These are phyloP conservation scores for Notamacropus eugenii DNA, from an alignment of 2,797 vertebrate genomes.

Conservation along the genomic window DNA sequence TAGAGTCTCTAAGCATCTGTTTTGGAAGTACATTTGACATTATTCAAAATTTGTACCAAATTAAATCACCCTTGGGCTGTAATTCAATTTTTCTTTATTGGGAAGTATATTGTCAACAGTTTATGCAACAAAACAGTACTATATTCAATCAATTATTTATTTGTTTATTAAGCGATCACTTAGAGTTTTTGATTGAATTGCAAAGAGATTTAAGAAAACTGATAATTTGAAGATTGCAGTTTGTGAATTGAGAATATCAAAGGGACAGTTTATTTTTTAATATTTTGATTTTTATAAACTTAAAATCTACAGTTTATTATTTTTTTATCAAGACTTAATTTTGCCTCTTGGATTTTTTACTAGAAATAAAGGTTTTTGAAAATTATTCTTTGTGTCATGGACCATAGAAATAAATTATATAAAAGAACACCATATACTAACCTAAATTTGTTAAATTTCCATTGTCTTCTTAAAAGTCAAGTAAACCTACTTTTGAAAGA, in stretches of 20 bases:
- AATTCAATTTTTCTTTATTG: slow-evolving; percentile 87
- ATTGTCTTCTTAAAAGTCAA: slow-evolving; percentile 49
- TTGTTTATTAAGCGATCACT: slow-evolving; percentile 74
- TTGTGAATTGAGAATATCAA: slow-evolving; percentile 51
- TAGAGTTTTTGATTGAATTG: slow-evolving; percentile 71
- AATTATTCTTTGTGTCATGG: slow-evolving; percentile 50
- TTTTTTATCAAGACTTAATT: background rate
- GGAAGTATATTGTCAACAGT: slow-evolving; percentile 83
- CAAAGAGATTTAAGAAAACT: slow-evolving; percentile 68
- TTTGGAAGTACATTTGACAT: slow-evolving; percentile 87
- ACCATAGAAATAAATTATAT: slow-evolving; percentile 51
- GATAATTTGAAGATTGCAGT: slow-evolving; percentile 54
- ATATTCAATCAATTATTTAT: slow-evolving; percentile 71
- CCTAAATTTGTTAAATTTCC: slow-evolving; percentile 28
- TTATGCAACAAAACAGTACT: slow-evolving; percentile 80
- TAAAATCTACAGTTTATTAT: background rate
- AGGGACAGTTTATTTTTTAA: background rate
- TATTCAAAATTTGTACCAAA: slow-evolving; percentile 89
- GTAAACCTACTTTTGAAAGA: slow-evolving; percentile 39
- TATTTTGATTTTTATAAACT: background rate
- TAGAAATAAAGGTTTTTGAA: slow-evolving; percentile 30
- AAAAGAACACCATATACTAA: slow-evolving; percentile 31
- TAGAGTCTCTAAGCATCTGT: slow-evolving; percentile 88
- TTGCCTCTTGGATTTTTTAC: background rate
- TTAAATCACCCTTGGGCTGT: slow-evolving; percentile 86